These are phyloP conservation scores for Aplysia californica DNA, from an alignment of 1,140 invertebrate genomes.

Conservation along the genomic window DNA sequence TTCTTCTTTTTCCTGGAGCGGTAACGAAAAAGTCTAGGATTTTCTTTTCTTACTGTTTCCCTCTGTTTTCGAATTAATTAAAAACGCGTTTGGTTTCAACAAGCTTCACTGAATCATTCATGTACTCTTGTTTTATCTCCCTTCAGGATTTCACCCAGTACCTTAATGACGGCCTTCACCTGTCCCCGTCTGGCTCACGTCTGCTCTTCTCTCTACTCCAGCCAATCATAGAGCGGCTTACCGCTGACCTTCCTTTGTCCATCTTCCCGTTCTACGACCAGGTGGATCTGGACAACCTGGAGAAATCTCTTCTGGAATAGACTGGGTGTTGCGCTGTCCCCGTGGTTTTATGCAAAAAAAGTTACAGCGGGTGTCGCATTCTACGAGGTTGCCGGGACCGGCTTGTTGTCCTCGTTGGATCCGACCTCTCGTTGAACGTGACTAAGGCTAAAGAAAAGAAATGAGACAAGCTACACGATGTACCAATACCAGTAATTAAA, in stretches of 20 bases:
- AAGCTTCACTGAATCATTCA: too few species aligned
- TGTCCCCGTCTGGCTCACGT: slow-evolving; percentile 37
- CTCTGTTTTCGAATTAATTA: background rate
- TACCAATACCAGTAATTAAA: too few species aligned
- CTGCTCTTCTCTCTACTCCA: slow-evolving; percentile 43
- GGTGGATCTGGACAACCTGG: slow-evolving; percentile 38
- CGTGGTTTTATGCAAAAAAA: too few species aligned
- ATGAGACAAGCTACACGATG: too few species aligned
- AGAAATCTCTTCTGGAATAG: slow-evolving; percentile 17
- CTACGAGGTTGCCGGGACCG: too few species aligned
- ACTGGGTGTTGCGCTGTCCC: too few species aligned
- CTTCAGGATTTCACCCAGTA: slow-evolving; percentile 8
- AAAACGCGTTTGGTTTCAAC: background rate
- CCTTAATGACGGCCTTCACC: slow-evolving; percentile 50
- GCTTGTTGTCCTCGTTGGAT: too few species aligned
- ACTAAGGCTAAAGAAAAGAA: too few species aligned
- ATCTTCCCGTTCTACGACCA: slow-evolving; percentile 42
- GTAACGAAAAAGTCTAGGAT: background rate
- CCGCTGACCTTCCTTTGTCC: slow-evolving; percentile 29
- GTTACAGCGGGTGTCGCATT: too few species aligned
- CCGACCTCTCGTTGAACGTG: too few species aligned
- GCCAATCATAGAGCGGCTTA: slow-evolving; percentile 40
- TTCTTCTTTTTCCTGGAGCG: background rate
- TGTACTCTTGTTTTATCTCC: too few species aligned
- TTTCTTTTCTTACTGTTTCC: background rate